Base-by-base conservation (phyloP, 2,888 invertebrate genomes). In the Drosophila algonquin region DNA sequence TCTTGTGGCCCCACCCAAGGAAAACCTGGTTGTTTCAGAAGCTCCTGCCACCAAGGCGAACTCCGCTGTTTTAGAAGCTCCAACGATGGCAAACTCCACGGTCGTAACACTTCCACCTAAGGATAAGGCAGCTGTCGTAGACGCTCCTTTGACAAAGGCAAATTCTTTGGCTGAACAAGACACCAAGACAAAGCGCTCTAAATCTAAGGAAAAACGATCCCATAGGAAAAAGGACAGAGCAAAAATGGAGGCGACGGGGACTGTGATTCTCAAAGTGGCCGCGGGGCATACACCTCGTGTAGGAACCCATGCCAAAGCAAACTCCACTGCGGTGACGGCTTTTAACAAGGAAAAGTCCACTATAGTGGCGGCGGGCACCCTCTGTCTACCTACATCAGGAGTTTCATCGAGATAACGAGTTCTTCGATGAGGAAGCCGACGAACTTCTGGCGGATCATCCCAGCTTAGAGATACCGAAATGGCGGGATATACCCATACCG, bases 391-490 rank as follows among this genome's bases (percentile, higher is more conserved):
- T 4, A 47, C 10, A 90, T 56, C 91, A 91, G 40, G 90, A 91
- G 32, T 83, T 91, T 35, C 81, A 79, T 51, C 89, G 89, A 27
- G 92, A 92, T 60, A 78, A 84, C 18, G 92, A 92, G 69, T 91
- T 91, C 74, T 89, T 89, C 27, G 80, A 90, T 74, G 90, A 91
- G 18, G 92, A 92, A 73, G 88, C 89, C 10, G 90, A 90, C 48
- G 90, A 90, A 12, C 73, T 90, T 32, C 87, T 90, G 32, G 79
- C 88, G 3, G 91, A 92, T 52, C 88, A 89, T 52, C 90, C 91
- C 1, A 90, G 89, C 63, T 63, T 92, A 3, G 92, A 92, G 75
- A 91, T 92, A 74, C 92, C 92, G 48, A 89, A 91, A 51, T 92
- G 92, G 92, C 89, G 89, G 5, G 82, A 58, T 79, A 87, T 9